These are phyloP conservation scores for Enhydra lutris DNA, from an alignment of 2,113 vertebrate genomes.

Conservation along the genomic window DNA sequence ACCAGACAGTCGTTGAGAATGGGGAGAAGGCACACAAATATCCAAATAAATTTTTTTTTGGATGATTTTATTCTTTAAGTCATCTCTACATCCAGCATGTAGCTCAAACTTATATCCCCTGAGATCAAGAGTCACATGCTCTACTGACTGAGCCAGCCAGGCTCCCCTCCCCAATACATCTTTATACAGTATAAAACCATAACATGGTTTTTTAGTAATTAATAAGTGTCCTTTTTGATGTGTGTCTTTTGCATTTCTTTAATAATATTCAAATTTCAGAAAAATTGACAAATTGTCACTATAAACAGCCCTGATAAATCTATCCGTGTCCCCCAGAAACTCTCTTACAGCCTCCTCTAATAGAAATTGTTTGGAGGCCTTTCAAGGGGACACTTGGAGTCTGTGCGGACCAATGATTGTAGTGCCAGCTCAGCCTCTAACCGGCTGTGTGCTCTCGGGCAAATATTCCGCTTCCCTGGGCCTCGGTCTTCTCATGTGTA, in stretches of 20 bases:
- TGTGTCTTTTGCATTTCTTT: conserved; percentile 34
- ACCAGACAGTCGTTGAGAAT: background rate
- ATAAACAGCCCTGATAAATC: background rate
- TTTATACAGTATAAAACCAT: background rate
- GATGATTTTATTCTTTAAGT: background rate
- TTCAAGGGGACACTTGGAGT: background rate
- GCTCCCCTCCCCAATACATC: background rate
- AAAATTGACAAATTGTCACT: background rate
- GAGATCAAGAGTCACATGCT: background rate
- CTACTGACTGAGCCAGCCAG: background rate
- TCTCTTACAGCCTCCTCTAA: background rate
- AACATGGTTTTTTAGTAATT: background rate
- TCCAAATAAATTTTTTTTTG: background rate
- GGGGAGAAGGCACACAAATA: background rate
- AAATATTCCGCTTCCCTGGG: conserved; percentile 1
- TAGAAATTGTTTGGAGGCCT: background rate
- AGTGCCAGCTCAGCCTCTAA: background rate
- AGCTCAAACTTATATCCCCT: background rate
- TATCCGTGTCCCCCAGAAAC: background rate
- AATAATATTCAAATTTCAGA: conserved; percentile 38
- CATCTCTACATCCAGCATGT: background rate
- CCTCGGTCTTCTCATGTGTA: background rate
- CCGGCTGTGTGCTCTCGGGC: background rate
- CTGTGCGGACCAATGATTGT: background rate
- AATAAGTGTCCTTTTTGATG: background rate